phyloP scores from a whole-genome alignment of 2,113 vertebrate genomes.

The Myotis lucifugus region DNA sequence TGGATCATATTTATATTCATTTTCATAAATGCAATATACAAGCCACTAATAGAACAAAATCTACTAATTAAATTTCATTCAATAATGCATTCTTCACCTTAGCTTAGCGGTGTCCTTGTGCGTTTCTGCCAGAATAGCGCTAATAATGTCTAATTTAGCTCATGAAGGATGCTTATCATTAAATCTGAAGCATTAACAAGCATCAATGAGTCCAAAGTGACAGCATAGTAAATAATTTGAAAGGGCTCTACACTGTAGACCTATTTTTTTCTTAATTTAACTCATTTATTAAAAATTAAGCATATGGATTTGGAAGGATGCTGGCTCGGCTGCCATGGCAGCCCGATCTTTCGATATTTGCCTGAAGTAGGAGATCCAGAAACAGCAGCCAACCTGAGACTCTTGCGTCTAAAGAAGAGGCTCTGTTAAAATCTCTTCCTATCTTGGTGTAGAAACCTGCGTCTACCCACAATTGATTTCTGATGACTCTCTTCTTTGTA shows the following conservation, averaged over 20 bases:
- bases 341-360: neutral
- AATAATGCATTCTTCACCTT: slow-evolving; percentile 86
- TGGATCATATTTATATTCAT: slow-evolving; percentile 86
- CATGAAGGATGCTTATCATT: slow-evolving; percentile 87
- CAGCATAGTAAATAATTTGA: slow-evolving; percentile 72
- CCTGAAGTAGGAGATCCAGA: neutral
- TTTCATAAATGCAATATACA: slow-evolving; percentile 85
- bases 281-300: slow-evolving; percentile 72
- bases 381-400: neutral
- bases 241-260: slow-evolving; percentile 61
- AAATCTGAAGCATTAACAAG: slow-evolving; percentile 84
- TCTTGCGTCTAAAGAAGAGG: neutral
- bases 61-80: slow-evolving; percentile 88
- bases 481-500: neutral
- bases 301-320: slow-evolving; percentile 58
- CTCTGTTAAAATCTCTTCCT: neutral
- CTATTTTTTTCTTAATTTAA: slow-evolving; percentile 69
- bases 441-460: neutral
- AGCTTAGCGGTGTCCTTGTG: slow-evolving; percentile 85
- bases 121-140: slow-evolving; percentile 82
- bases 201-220: slow-evolving; percentile 76
- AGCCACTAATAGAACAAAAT: slow-evolving; percentile 87
- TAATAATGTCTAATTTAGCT: slow-evolving; percentile 89
- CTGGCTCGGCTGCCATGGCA: slow-evolving; percentile 26
- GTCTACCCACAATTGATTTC: neutral